phyloP scores from a whole-genome alignment of 2,888 invertebrate genomes.

The Lithophane socia region DNA sequence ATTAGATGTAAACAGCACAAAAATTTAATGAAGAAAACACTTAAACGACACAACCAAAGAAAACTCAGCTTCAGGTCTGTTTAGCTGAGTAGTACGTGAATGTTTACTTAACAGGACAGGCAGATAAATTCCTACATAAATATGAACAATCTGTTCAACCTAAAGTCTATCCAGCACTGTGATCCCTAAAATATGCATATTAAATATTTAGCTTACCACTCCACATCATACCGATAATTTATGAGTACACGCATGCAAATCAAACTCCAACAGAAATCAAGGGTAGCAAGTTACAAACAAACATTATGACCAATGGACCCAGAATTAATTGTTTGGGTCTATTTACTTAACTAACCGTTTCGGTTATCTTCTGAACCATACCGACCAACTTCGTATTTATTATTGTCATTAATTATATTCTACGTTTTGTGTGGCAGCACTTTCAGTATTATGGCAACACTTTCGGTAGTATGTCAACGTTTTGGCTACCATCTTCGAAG shows the following conservation, averaged over 20 bases:
- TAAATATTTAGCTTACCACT: slow-evolving; percentile 48
- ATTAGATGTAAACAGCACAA: not conserved
- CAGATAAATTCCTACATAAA: not conserved
- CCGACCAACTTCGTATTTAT: slow-evolving; percentile 80
- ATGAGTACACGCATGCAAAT: slow-evolving; percentile 61
- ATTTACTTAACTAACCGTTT: slow-evolving; percentile 86
- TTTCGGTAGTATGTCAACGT: slow-evolving; percentile 52
- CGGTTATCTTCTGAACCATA: slow-evolving; percentile 87
- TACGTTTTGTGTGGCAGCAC: slow-evolving; percentile 57
- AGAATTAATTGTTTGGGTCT: slow-evolving; percentile 87
- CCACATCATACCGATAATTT: slow-evolving; percentile 55
- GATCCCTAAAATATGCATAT: slow-evolving; percentile 40
- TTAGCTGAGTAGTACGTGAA: not conserved
- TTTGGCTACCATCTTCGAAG: slow-evolving; percentile 22
- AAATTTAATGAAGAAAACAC: not conserved
- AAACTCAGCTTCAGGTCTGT: not conserved
- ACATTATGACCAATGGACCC: slow-evolving; percentile 89
- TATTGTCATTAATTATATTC: slow-evolving; percentile 77
- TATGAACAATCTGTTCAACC: slow-evolving; percentile 12
- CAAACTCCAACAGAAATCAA: slow-evolving; percentile 68
- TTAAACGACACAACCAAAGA: not conserved
- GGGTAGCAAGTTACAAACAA: slow-evolving; percentile 84
- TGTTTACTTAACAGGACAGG: not conserved
- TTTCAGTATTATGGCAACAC: slow-evolving; percentile 47
- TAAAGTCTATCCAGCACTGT: slow-evolving; percentile 23